Evolutionary conservation across 2,888 invertebrate genomes (phyloP), one percentile per base, ranked within the genome.

Genomic region (Campopleginae sp.): DNA sequence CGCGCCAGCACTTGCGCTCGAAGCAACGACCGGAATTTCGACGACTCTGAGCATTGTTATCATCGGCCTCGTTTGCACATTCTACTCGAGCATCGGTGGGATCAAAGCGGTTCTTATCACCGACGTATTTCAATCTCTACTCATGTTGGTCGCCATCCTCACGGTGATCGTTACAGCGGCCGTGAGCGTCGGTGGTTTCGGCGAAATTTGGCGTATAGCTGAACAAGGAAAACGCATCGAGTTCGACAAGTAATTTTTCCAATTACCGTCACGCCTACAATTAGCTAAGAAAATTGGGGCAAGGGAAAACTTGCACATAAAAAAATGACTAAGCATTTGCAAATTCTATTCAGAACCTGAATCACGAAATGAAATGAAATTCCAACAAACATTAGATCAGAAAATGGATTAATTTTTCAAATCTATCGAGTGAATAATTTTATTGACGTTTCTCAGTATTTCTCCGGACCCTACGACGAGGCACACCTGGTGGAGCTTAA

Each of bases 41-140:
- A 95, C 96, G 93, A 92, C 95, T 46, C 94, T 96, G 82, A 97
- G 97, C 0, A 96, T 98, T 87, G 92, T 97, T 84, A 95, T 95
- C 5, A 96, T 97, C 84, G 97, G 95, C 8, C 91, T 96, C 79
- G 97, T 96, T 10, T 98, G 98, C 92, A 97, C 97, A 0, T 97
- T 98, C 92, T 98, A 98, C 91, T 97, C 97, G 0, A 96, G 97
- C 0, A 94, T 98, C 87, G 98, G 98, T 51, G 98, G 98, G 23
- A 97, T 98, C 96, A 98, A 98, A 93, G 98, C 98, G 0, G 98
- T 98, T 0, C 94, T 98, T 72, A 95, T 98, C 88, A 98, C 98
- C 0, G 98, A 98, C 91, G 95, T 98, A 1, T 96, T 98, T 88
- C 97, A 97, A 91, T 97, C 97, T 0, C 82, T 97, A 5, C 94